Base-by-base conservation (phyloP, 2,888 invertebrate species). In the Gastracanthus pulcherrimus region DNA sequence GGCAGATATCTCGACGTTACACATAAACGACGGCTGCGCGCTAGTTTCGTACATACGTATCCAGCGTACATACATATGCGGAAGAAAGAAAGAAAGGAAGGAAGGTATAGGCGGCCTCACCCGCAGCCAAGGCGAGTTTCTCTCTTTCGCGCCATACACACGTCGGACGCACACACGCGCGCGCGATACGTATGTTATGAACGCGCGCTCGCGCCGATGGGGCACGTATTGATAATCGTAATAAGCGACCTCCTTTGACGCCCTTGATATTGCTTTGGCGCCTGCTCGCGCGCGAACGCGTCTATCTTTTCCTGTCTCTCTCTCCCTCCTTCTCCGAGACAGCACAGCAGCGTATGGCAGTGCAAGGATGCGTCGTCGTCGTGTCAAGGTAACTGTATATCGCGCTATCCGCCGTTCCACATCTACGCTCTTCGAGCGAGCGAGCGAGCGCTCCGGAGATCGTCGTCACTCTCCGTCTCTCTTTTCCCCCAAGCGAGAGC, bases 331-430 rank as follows among this genome's bases (percentile, higher is more conserved):
- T 13, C 38, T 36, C 19, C 38, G 7, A 36, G 2, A 29, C 29
- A 16, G 76, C 79, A n/a, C 36, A n/a, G 62, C 62, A 34, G n/a
- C n/a, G n/a, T n/a, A n/a, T n/a, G n/a, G n/a, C n/a, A 84, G 29
- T 31, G 77, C 81, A 66, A 87, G 86, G 88, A 88, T 89, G 84
- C 85, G 84, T 83, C 41, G 51, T 26, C 67, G 70, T 31, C 79
- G 85, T 87, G 87, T 85, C 85, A 86, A 86, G 85, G 86, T 88
- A 89, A 88, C 89, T 88, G 88, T 88, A 88, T 84, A 86, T 82
- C 85, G 80, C 84, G 84, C 86, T 85, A 85, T 83, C 82, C 82
- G 83, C 70, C 84, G 87, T 88, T 88, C 88, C 85, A 86, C 86
- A 86, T 87, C 86, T 84, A 81, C 81, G 84, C 81, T 38, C 64